Evolutionary conservation across 2,797 vertebrate species (phyloP).

Genomic region (Leptodactylus fallax): DNA sequence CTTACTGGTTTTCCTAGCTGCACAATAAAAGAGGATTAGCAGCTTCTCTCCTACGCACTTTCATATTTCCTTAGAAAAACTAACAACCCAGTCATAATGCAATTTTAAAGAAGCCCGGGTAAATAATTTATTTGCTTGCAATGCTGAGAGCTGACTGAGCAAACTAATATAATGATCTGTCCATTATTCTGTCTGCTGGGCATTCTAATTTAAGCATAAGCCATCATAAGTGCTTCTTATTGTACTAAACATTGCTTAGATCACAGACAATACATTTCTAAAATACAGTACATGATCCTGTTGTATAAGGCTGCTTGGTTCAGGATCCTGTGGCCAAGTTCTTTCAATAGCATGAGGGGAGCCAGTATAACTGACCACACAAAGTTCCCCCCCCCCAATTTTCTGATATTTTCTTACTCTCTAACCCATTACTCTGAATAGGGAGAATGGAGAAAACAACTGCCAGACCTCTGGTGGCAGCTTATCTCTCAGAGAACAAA

Average conservation of each 20-base stretch:
- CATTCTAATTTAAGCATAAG: neutral
- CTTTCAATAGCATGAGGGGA: neutral
- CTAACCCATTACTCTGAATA: no score
- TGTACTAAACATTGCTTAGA: neutral
- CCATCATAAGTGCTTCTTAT: constrained; percentile 9
- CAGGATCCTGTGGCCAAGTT: neutral
- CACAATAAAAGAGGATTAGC: constrained; percentile 9
- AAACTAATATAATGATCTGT: constrained; percentile 29
- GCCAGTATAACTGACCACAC: no score
- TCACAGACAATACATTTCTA: neutral
- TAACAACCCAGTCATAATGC: constrained; percentile 22
- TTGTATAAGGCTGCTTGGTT: neutral
- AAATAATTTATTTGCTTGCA: constrained; percentile 48
- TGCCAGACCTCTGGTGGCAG: no score
- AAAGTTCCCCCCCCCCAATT: no score
- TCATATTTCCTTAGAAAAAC: constrained; percentile 17
- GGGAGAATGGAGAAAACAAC: no score
- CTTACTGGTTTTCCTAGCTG: constrained; percentile 13
- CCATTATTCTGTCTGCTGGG: constrained; percentile 32
- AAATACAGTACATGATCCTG: neutral
- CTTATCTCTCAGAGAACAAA: no score
- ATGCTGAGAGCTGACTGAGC: constrained; percentile 28
- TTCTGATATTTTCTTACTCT: no score
- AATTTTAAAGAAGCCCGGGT: constrained; percentile 47
- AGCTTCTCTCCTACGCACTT: constrained; percentile 19